A percentile compares a stretch with the other conserved stretches of the same genome.
Evolutionary conservation across 2,888 invertebrate species (phyloP).

Genomic region (Colostygia pectinataria): DNA sequence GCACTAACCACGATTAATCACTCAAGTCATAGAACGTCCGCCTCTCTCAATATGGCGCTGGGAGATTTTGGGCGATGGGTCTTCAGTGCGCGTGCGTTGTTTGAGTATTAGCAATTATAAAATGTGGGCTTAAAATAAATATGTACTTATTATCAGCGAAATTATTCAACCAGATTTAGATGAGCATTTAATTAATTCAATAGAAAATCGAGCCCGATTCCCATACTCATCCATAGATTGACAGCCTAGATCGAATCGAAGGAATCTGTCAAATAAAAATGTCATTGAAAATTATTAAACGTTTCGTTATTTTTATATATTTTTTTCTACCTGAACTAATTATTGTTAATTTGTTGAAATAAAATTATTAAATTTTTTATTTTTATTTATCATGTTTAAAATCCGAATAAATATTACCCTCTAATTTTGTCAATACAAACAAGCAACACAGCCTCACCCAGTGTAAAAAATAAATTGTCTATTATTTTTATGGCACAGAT

Average conservation of each 20-base stretch:
- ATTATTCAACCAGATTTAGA: slow-evolving; percentile 43
- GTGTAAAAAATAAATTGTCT: too few relatives aligned
- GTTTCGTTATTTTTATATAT: too few relatives aligned
- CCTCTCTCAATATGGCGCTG: slow-evolving; percentile 90
- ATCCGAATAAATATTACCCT: too few relatives aligned
- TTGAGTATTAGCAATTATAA: slow-evolving; percentile 71
- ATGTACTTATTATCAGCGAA: slow-evolving; percentile 36
- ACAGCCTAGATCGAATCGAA: slow-evolving; percentile 45
- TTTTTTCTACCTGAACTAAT: too few relatives aligned
- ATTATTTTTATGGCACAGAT: background rate
- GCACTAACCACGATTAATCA: slow-evolving; percentile 82
- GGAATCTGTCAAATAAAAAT: slow-evolving; percentile 24
- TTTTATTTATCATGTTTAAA: too few relatives aligned
- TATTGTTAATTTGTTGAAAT: too few relatives aligned
- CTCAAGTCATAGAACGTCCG: slow-evolving; percentile 86
- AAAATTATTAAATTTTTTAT: too few relatives aligned
- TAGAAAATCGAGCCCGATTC: slow-evolving; percentile 61
- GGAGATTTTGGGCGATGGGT: slow-evolving; percentile 83
- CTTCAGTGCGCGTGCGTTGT: slow-evolving; percentile 81
- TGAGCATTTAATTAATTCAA: slow-evolving; percentile 45
- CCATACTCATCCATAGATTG: slow-evolving; percentile 65
- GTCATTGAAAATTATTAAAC: slow-evolving; percentile 19
- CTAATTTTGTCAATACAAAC: too few relatives aligned
- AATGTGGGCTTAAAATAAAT: slow-evolving; percentile 54
- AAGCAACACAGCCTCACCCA: too few relatives aligned